A percentile compares a stretch with the other conserved stretches of the same genome.
These are phyloP conservation scores for Nudaria mundana DNA, from an alignment of 2,888 invertebrate species.

Conservation along the genomic window DNA sequence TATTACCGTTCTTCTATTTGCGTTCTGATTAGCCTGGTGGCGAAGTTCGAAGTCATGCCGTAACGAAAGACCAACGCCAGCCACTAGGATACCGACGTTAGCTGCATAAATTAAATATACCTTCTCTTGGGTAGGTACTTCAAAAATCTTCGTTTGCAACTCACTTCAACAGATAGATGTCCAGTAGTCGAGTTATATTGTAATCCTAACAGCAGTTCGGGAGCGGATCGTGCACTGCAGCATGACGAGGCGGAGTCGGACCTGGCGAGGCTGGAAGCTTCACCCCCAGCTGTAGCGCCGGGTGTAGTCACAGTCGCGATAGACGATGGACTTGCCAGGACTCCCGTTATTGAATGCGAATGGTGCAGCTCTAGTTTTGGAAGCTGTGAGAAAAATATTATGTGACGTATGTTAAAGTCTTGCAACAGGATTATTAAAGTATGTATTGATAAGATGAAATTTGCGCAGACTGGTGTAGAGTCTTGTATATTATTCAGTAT, in stretches of 20 bases:
- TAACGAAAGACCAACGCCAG: too few species aligned
- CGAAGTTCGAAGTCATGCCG: too few species aligned
- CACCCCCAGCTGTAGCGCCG: conserved; percentile 41
- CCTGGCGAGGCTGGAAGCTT: conserved; percentile 88
- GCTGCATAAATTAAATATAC: too few species aligned
- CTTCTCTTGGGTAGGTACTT: too few species aligned
- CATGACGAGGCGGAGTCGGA: conserved; percentile 97
- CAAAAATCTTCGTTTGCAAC: conserved; percentile 2
- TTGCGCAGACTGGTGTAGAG: too few species aligned
- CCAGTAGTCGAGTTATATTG: conserved; percentile 97
- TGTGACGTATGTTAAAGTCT: too few species aligned
- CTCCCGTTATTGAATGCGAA: conserved; percentile 56
- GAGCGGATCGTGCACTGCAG: conserved; percentile 94
- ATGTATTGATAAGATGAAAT: too few species aligned
- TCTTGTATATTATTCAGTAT: too few species aligned
- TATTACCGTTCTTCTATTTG: too few species aligned
- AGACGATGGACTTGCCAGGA: conserved; percentile 64
- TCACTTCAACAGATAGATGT: conserved; percentile 93
- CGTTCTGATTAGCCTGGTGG: too few species aligned
- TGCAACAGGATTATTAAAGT: too few species aligned
- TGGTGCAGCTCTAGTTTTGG: conserved; percentile 62
- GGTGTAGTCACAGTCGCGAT: conserved; percentile 53
- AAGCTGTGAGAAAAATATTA: conserved; percentile 39
- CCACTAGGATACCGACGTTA: too few species aligned
- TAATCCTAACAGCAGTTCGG: conserved; percentile 94